A percentile compares a stretch with the other conserved stretches of the same genome.
These are phyloP conservation scores for Rhodophaea formosa DNA, from an alignment of 2,888 invertebrate species.

Conservation along the genomic window DNA sequence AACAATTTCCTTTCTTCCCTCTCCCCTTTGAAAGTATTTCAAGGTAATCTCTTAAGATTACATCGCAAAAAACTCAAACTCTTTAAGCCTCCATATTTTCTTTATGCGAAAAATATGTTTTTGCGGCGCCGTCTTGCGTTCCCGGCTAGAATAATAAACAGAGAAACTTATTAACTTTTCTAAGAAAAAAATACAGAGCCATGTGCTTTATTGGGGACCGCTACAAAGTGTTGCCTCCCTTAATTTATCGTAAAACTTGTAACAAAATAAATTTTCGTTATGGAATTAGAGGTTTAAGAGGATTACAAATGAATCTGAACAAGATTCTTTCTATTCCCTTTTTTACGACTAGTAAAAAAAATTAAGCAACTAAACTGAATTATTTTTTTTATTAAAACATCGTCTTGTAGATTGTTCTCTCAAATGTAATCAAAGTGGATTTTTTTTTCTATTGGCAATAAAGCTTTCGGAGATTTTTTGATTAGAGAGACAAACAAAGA, in stretches of 20 bases:
- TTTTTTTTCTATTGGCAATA: background rate
- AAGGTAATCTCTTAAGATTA: slow-evolving; percentile 72
- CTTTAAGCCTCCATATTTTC: slow-evolving; percentile 67
- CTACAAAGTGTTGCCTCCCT: slow-evolving; percentile 31
- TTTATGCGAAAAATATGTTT: slow-evolving; percentile 66
- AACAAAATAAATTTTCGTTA: slow-evolving; percentile 17
- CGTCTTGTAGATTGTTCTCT: background rate
- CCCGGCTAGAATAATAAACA: slow-evolving; percentile 57
- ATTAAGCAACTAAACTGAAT: too few species aligned
- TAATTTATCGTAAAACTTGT: slow-evolving; percentile 38
- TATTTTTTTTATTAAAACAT: background rate
- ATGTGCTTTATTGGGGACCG: slow-evolving; percentile 35
- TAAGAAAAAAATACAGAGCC: slow-evolving; percentile 44
- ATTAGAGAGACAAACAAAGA: background rate
- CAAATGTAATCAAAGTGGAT: background rate
- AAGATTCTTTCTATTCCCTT: background rate
- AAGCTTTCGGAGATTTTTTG: background rate
- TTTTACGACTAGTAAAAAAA: background rate
- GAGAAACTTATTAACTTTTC: slow-evolving; percentile 56
- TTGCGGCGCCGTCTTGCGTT: slow-evolving; percentile 41
- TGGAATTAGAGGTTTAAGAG: background rate
- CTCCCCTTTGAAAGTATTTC: slow-evolving; percentile 62
- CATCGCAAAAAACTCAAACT: slow-evolving; percentile 64
- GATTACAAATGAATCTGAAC: background rate
- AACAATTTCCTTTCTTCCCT: slow-evolving; percentile 50